Conservation (phyloP, 2,797 vertebrate species). For the Macropodus opercularis region DNA sequence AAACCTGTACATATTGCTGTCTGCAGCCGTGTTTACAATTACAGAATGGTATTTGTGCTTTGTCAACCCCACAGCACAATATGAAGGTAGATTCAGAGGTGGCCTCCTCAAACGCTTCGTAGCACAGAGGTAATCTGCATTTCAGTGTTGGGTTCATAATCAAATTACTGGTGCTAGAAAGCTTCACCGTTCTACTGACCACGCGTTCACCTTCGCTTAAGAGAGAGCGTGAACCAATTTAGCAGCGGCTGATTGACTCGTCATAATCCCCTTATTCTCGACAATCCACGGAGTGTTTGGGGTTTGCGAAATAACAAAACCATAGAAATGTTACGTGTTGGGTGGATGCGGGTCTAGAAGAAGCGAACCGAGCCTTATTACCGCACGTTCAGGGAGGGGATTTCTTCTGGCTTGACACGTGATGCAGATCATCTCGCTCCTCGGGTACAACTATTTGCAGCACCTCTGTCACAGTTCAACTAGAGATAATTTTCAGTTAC, state of each 20-base stretch:
- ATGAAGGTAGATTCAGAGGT: conserved; percentile 52
- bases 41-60: conserved; percentile 77
- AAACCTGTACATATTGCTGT: conserved; percentile 77
- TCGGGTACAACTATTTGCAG: conserved; percentile 6
- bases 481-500: conserved; percentile 2
- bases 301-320: conserved; percentile 30
- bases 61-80: conserved; percentile 73
- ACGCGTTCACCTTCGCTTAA: conserved; percentile 29
- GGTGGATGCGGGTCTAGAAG: conserved; percentile 14
- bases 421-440: conserved; percentile 24
- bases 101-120: conserved; percentile 41
- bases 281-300: conserved; percentile 32
- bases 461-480: conserved; percentile 11
- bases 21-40: conserved; percentile 70
- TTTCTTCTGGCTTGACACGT: conserved; percentile 16
- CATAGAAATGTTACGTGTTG: conserved; percentile 10
- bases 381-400: conserved; percentile 4
- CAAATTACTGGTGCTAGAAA: conserved; percentile 45
- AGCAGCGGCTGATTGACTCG: conserved; percentile 42
- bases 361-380: neutral
- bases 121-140: conserved; percentile 47
- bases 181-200: conserved; percentile 30
- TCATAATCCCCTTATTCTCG: conserved; percentile 52
- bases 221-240: conserved; percentile 59
- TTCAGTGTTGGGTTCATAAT: conserved; percentile 46